A percentile compares a stretch with the other conserved stretches of the same genome.
These are phyloP conservation scores for Neodon shergylaensis DNA, from an alignment of 2,113 vertebrate species.

Conservation along the genomic window DNA sequence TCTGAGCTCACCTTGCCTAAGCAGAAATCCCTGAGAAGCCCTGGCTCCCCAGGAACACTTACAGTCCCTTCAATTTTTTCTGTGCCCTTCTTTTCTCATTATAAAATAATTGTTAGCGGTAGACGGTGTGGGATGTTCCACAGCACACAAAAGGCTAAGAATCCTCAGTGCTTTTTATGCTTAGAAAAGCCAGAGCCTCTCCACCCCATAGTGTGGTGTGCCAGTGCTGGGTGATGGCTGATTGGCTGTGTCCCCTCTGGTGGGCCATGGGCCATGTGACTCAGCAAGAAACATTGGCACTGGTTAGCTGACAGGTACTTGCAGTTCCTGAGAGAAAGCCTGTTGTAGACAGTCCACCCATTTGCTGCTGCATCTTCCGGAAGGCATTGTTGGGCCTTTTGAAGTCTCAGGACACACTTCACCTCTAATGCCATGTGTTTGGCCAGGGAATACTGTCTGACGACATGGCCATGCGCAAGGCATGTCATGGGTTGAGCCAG, in stretches of 20 bases:
- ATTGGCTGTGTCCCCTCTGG: no score
- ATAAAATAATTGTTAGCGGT: no score
- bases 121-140: neutral
- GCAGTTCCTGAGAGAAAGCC: neutral
- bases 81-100: neutral
- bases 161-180: neutral
- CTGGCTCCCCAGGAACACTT: neutral
- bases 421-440: neutral
- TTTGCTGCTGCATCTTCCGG: neutral
- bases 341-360: neutral
- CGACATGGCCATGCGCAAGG: neutral
- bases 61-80: neutral
- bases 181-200: neutral
- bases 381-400: neutral
- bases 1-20: neutral
- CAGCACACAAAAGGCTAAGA: neutral
- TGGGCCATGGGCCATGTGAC: neutral
- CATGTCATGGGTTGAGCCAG: neutral
- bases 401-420: neutral
- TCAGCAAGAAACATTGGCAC: neutral
- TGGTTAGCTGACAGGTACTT: neutral
- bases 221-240: accelerated
- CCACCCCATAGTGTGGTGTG: neutral
- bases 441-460: neutral
- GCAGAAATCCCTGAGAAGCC: neutral